Conservation (phyloP, 2,797 vertebrate genomes). For the Myotis planiceps region DNA sequence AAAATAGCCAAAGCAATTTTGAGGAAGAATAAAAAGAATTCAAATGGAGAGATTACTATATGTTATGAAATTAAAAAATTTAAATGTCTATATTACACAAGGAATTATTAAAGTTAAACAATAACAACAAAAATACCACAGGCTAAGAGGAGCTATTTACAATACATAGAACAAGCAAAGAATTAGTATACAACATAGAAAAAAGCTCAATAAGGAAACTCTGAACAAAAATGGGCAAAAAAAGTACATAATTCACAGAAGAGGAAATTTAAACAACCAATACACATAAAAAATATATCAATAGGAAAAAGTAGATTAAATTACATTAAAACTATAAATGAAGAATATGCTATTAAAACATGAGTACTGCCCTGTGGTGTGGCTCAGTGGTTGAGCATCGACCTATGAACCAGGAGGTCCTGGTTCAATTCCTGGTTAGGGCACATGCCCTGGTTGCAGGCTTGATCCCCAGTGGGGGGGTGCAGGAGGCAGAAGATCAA, state of each 20-base stretch:
- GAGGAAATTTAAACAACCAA: not conserved
- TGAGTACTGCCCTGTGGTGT: not conserved
- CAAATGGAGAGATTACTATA: not conserved
- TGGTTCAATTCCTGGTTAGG: too few relatives aligned
- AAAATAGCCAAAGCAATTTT: not conserved
- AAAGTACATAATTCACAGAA: not conserved
- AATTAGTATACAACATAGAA: not conserved
- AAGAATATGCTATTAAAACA: not conserved
- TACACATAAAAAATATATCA: not conserved
- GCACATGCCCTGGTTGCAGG: too few relatives aligned
- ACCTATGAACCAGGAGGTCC: too few relatives aligned
- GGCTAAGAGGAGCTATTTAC: not conserved
- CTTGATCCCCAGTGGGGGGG: too few relatives aligned
- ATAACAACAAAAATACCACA: not conserved
- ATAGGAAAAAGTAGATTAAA: not conserved
- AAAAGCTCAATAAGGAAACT: not conserved
- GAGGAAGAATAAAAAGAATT: not conserved
- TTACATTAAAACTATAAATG: slow-evolving; percentile 10
- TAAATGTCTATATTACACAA: not conserved
- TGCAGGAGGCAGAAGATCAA: too few relatives aligned
- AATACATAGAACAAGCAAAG: not conserved
- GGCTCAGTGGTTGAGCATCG: too few relatives aligned
- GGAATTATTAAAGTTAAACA: not conserved
- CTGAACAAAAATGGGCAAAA: not conserved
- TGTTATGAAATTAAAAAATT: not conserved